Conservation (phyloP, 2,113 vertebrate genomes). For the Hippolais icterina region DNA sequence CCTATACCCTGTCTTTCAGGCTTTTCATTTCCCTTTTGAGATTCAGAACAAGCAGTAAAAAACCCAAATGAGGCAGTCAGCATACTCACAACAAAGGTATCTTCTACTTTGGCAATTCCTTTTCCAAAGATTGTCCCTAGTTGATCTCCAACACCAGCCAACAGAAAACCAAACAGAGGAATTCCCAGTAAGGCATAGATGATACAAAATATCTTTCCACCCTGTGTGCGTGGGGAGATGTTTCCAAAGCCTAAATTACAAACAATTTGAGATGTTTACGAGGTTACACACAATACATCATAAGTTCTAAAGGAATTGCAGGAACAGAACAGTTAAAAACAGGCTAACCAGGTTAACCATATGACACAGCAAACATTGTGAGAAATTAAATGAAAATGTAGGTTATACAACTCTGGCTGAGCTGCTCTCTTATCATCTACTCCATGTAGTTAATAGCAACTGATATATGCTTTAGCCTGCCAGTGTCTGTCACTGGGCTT, state of each 20-base stretch:
- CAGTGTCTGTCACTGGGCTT: neutral
- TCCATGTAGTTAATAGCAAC: neutral
- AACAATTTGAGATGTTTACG: constrained; percentile 57
- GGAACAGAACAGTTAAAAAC: neutral
- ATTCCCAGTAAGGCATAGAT: constrained; percentile 97
- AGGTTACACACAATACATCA: neutral
- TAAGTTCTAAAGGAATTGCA: neutral
- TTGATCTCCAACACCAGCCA: constrained; percentile 98
- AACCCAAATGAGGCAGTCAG: neutral
- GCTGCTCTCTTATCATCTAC: neutral
- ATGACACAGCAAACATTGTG: neutral
- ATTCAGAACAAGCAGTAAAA: neutral
- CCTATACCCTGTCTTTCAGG: neutral
- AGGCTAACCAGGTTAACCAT: neutral
- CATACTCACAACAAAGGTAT: constrained; percentile 92
- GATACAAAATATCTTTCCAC: constrained; percentile 97
- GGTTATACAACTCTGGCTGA: neutral
- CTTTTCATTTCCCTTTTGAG: neutral
- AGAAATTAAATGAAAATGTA: neutral
- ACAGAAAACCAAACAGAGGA: constrained; percentile 94
- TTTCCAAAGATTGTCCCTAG: constrained; percentile 98
- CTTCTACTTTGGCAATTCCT: constrained; percentile 95
- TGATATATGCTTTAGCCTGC: neutral
- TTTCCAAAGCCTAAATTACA: constrained; percentile 91
- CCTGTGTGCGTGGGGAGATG: constrained; percentile 94